Evolutionary conservation across 2,888 invertebrate species (phyloP).

Genomic region (Tiliacea citrago): DNA sequence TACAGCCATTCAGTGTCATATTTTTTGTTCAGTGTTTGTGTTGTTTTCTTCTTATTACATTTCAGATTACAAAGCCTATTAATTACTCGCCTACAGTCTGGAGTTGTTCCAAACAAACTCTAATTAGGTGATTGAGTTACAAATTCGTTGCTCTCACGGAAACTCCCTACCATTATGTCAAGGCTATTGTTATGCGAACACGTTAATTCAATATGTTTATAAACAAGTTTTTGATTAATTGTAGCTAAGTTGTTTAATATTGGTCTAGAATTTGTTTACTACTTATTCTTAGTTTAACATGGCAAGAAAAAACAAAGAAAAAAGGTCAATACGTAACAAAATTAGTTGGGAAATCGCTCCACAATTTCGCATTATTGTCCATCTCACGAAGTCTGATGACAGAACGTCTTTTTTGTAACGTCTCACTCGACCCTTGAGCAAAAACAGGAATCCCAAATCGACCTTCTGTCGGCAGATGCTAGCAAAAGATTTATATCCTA

Average conservation of each 20-base stretch:
- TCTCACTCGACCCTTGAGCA: slow-evolving; percentile 79
- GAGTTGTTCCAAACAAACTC: slow-evolving; percentile 81
- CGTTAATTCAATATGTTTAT: slow-evolving; percentile 68
- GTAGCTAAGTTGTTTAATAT: slow-evolving; percentile 36
- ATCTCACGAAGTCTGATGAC: slow-evolving; percentile 79
- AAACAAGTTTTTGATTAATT: slow-evolving; percentile 55
- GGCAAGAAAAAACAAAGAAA: neutral
- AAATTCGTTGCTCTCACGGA: slow-evolving; percentile 77
- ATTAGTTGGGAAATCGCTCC: slow-evolving; percentile 29
- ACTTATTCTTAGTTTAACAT: neutral
- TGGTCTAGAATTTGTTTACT: slow-evolving; percentile 5
- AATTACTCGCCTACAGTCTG: slow-evolving; percentile 75
- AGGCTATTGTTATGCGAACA: slow-evolving; percentile 72
- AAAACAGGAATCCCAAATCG: slow-evolving; percentile 79
- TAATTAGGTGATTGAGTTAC: slow-evolving; percentile 86
- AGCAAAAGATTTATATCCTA: slow-evolving; percentile 82
- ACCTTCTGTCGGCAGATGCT: slow-evolving; percentile 78
- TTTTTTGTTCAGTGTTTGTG: slow-evolving; percentile 28
- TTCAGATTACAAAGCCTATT: slow-evolving; percentile 70
- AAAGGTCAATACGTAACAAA: neutral
- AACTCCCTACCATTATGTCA: slow-evolving; percentile 72
- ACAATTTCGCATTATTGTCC: slow-evolving; percentile 64
- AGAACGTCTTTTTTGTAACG: slow-evolving; percentile 76
- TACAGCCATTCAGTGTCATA: slow-evolving; percentile 2
- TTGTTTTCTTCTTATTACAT: slow-evolving; percentile 57